A percentile compares a stretch with the other conserved stretches of the same genome.
These are phyloP conservation scores for Turdus rufiventris DNA, from an alignment of 2,113 vertebrate species.

Conservation along the genomic window DNA sequence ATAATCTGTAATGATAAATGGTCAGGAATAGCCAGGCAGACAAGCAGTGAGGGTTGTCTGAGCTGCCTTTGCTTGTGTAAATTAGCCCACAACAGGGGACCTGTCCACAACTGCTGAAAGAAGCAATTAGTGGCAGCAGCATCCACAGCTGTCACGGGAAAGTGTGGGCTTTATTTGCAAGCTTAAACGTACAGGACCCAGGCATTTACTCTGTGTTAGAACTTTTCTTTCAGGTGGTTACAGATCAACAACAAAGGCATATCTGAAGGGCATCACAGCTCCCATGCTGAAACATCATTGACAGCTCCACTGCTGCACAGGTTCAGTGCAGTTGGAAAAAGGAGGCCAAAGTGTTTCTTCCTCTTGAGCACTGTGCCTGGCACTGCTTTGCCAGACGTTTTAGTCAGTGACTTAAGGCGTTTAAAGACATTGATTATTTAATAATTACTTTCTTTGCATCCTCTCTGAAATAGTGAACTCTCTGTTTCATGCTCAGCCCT, in stretches of 20 bases:
- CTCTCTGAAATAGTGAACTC: neutral
- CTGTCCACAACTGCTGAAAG: constrained; percentile 29
- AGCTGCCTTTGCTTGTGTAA: constrained; percentile 66
- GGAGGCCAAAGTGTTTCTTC: neutral
- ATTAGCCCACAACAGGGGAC: constrained; percentile 21
- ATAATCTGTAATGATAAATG: constrained; percentile 57
- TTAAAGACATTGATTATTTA: constrained; percentile 36
- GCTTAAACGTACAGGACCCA: neutral
- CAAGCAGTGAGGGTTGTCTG: constrained; percentile 28
- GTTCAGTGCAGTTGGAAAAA: constrained; percentile 26
- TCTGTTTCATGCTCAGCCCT: neutral
- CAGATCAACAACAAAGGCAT: constrained; percentile 61
- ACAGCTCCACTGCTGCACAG: constrained; percentile 1
- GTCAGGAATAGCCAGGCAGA: constrained; percentile 24
- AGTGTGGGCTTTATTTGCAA: constrained; percentile 34
- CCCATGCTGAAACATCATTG: constrained; percentile 31
- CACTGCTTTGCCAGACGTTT: neutral
- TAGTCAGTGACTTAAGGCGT: neutral
- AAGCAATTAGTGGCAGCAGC: constrained; percentile 64
- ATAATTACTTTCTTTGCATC: constrained; percentile 5
- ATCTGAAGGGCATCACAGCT: constrained; percentile 50
- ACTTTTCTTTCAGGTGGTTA: constrained; percentile 52
- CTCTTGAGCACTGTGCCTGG: neutral
- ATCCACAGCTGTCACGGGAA: constrained; percentile 13
- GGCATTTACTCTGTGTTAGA: constrained; percentile 45